Evolutionary conservation across 2,797 vertebrate genomes (phyloP), one percentile per base, ranked within the genome.

Genomic region (Hippocampus kuda): DNA sequence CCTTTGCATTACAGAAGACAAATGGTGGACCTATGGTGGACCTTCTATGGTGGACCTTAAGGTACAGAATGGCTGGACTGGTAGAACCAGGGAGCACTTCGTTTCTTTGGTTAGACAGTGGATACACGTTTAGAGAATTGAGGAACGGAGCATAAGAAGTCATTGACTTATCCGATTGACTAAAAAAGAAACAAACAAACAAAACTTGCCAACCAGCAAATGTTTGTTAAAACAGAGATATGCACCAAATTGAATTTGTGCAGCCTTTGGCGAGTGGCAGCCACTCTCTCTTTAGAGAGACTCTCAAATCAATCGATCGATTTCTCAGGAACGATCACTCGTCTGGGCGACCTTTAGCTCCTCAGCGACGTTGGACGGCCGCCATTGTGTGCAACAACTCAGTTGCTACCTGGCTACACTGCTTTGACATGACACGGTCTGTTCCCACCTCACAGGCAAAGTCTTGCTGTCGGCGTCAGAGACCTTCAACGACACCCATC

Each of bases 271-370:
- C 80, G 73, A 80, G 75, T 71, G 67, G 70, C 60, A 68, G 72
- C 69, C 70, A 61, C 76, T 83, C 73, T 79, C 80, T 85, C 83
- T 72, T 72, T 66, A 72, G 80, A 84, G 85, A 83, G 72, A 56
- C 78, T 79, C 84, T 86, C 85, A 86, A 83, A 89, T 89, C 87
- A 85, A 86, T 88, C 72, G 77, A 89, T 85, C 70, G 79, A 78
- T 77, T 85, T 77, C 82, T 84, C 74, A 68, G 79, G 81, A 77
- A 79, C 84, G 85, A 87, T 88, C 83, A 85, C 87, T 88, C 78
- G 81, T 73, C 67, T 68, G 70, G 70, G 80, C 87, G 84, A 86
- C 86, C 87, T 88, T 88, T 86, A 78, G 71, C 78, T 83, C 83
- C 75, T 78, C 81, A 70, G 80, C 27, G 27, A 78, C 61, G 70